A percentile compares a stretch with the other conserved stretches of the same genome.
Evolutionary conservation across 2,113 vertebrate species (phyloP).

Genomic region (Sinocyclocheilus anophthalmus): DNA sequence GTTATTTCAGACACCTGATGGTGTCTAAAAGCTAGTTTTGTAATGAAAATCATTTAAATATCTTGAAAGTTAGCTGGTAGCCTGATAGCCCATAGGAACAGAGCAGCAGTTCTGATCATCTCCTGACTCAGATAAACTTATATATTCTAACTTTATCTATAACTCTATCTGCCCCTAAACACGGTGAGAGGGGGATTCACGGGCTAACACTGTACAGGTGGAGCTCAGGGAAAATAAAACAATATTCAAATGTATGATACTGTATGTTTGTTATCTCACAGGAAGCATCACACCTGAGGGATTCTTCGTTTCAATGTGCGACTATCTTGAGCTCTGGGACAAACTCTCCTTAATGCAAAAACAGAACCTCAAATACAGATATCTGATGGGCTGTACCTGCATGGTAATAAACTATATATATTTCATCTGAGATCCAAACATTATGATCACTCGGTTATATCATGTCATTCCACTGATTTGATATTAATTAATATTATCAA

Average conservation of each 20-base stretch:
- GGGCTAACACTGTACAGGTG: background rate
- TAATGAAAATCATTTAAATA: too few species aligned
- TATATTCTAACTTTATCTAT: too few species aligned
- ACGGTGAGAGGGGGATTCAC: background rate
- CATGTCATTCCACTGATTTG: too few species aligned
- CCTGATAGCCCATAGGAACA: too few species aligned
- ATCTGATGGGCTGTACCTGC: slow-evolving; percentile 91
- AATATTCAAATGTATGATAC: slow-evolving; percentile 13
- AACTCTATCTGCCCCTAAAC: too few species aligned
- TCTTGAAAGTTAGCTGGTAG: too few species aligned
- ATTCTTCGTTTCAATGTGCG: slow-evolving; percentile 86
- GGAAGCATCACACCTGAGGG: slow-evolving; percentile 84
- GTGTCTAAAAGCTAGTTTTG: too few species aligned
- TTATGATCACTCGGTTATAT: too few species aligned
- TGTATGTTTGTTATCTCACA: slow-evolving; percentile 60
- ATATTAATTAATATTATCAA: too few species aligned
- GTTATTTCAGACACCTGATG: too few species aligned
- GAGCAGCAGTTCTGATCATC: too few species aligned
- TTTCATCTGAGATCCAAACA: background rate
- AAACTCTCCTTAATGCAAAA: slow-evolving; percentile 86
- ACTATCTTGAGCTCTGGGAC: slow-evolving; percentile 89
- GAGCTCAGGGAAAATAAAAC: background rate
- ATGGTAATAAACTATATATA: slow-evolving; percentile 73
- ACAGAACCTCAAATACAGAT: slow-evolving; percentile 89
- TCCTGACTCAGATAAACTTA: too few species aligned